Conservation (phyloP, 2,113 vertebrate genomes). For the Okapia johnstoni region DNA sequence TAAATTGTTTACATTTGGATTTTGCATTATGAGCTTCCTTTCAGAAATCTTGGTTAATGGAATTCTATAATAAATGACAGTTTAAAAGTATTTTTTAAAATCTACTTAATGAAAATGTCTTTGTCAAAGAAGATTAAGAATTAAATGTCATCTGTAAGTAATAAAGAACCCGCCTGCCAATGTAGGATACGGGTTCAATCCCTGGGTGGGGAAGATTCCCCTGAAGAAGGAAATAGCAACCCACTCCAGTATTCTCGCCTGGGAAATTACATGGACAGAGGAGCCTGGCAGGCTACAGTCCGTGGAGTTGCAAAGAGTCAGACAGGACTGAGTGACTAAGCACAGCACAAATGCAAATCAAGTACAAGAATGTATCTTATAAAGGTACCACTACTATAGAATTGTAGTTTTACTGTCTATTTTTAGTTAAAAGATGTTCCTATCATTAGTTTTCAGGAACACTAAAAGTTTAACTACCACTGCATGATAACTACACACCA, state of each 20-base stretch:
- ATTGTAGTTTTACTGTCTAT: neutral
- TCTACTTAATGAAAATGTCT: neutral
- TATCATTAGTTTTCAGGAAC: neutral
- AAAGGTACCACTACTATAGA: neutral
- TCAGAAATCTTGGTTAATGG: neutral
- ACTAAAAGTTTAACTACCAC: neutral
- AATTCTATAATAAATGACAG: neutral
- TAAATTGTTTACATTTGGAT: neutral
- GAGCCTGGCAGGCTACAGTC: neutral
- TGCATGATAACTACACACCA: neutral
- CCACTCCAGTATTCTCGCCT: neutral
- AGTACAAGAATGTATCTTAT: neutral
- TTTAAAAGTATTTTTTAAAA: neutral
- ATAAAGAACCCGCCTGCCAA: neutral
- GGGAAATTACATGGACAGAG: neutral
- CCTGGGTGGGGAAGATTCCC: neutral
- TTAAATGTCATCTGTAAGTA: neutral
- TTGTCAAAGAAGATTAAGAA: slow-evolving; percentile 27
- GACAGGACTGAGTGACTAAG: neutral
- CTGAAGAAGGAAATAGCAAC: neutral
- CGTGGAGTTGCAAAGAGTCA: neutral
- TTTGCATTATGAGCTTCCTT: neutral
- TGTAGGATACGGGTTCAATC: neutral
- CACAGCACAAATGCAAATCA: neutral
- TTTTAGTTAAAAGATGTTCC: neutral